phyloP scores from a whole-genome alignment of 2,888 invertebrate species.

The Sarcophaga rosellei region DNA sequence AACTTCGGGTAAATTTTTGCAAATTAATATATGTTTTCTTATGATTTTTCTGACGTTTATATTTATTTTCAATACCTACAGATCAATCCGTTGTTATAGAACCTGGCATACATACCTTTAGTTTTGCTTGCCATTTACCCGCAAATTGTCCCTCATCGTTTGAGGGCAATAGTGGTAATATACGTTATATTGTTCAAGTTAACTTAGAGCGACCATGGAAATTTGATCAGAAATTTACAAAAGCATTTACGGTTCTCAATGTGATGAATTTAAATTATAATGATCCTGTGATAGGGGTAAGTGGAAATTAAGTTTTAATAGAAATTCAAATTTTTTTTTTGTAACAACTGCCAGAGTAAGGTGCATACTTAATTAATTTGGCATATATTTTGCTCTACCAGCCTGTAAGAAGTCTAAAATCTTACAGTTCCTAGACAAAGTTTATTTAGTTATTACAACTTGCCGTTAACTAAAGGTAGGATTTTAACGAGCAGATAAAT shows the following conservation, averaged over 20 bases:
- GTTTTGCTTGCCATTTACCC: conserved; percentile 82
- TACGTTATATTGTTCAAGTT: conserved; percentile 84
- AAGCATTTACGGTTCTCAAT: conserved; percentile 88
- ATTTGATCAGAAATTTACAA: conserved; percentile 85
- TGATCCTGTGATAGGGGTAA: conserved; percentile 19
- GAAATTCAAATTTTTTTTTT: too few species aligned
- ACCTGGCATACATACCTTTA: conserved; percentile 82
- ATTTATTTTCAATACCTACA: conserved; percentile 58
- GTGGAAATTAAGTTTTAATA: neutral
- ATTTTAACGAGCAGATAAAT: too few species aligned
- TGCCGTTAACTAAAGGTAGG: too few species aligned
- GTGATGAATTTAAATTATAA: conserved; percentile 33
- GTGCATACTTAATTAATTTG: too few species aligned
- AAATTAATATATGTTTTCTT: neutral
- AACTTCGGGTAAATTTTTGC: conserved; percentile 26
- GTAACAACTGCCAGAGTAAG: too few species aligned
- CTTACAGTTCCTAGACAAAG: too few species aligned
- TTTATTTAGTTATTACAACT: too few species aligned
- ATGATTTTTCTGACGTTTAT: neutral
- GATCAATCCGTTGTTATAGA: conserved; percentile 75
- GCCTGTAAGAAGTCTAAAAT: too few species aligned
- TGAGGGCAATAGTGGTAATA: conserved; percentile 82
- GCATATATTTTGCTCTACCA: too few species aligned
- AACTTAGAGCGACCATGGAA: conserved; percentile 92
- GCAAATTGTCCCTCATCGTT: conserved; percentile 82